These are phyloP conservation scores for Lepus europaeus DNA, from an alignment of 2,113 vertebrate genomes.

Conservation along the genomic window DNA sequence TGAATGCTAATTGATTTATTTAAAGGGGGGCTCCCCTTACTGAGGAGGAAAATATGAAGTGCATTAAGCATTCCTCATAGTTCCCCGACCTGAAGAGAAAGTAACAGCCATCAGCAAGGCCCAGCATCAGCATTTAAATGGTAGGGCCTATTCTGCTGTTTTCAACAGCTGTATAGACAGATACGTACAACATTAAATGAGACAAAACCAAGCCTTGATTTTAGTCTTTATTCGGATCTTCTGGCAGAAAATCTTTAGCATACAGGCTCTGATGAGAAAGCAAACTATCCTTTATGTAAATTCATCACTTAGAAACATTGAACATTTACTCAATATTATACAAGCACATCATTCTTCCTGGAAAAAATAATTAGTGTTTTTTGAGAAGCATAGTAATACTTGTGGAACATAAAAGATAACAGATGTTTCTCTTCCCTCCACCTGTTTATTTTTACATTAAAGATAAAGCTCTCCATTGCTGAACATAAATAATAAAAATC, in stretches of 20 bases:
- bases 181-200: conserved; percentile 60
- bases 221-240: conserved; percentile 79
- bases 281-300: conserved; percentile 74
- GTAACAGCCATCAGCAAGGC: conserved; percentile 74
- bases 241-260: conserved; percentile 84
- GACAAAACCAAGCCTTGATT: conserved; percentile 76
- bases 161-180: conserved; percentile 75
- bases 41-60: conserved; percentile 69
- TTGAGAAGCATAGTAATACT: not conserved
- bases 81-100: conserved; percentile 76
- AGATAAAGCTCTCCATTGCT: not conserved
- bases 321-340: conserved; percentile 66
- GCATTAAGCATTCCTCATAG: conserved; percentile 67
- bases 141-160: conserved; percentile 58
- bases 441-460: conserved; percentile 21
- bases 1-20: conserved; percentile 65
- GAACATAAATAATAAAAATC: conserved; percentile 23
- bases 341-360: conserved; percentile 55
- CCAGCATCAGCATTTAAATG: conserved; percentile 45
- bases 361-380: not conserved
- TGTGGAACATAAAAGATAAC: not conserved
- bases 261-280: conserved; percentile 70
- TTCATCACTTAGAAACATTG: conserved; percentile 67
- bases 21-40: conserved; percentile 68
- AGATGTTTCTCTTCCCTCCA: not conserved